Evolutionary conservation across 2,113 vertebrate genomes (phyloP), one percentile per base, ranked within the genome.

Genomic region (Ochotona princeps): DNA sequence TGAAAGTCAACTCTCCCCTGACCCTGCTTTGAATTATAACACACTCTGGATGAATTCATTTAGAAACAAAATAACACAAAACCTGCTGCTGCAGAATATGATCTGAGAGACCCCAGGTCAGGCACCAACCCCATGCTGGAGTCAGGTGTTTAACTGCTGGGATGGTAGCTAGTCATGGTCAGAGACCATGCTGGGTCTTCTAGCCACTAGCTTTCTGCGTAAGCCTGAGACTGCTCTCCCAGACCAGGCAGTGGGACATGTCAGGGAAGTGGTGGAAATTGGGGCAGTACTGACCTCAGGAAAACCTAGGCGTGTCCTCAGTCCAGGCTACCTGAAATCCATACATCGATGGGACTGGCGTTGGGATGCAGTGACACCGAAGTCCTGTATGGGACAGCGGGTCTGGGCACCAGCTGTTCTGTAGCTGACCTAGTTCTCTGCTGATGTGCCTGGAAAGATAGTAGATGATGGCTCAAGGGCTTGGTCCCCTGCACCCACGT

Each of bases 21-120:
- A 83, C 93, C 94, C 92, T 93, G 44, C 69, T 92, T 94, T 92
- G 87, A 94, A 96, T 96, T 88, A 65, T 61, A 89, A 87, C 73
- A 47, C 79, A 76, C 38, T 44, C 67, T 72, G 83, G 78, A 49
- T 51, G 49, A 79, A 86, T 57, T 70, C 60, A 82, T 47, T 7
- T 14, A 28, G 82, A 67, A 28, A 38, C 21, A 82, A 85, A 78
- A 75, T n/a, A 32, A 67, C n/a, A 47, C 30, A 65, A 47, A 69
- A 20, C 28, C 38, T 85, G 20, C 32, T 49, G 35, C 81, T 66
- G 63, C 57, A 72, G 60, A 94, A 86, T 69, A 51, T 35, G 90
- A 90, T 57, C 28, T 60, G 38, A 76, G 80, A 54, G 47, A 86
- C 69, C 25, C 63, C 15, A 75, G 35, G 54, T 80, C 49, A 44